phyloP scores from a whole-genome alignment of 2,888 invertebrate genomes.

The Oscheius sp. region DNA sequence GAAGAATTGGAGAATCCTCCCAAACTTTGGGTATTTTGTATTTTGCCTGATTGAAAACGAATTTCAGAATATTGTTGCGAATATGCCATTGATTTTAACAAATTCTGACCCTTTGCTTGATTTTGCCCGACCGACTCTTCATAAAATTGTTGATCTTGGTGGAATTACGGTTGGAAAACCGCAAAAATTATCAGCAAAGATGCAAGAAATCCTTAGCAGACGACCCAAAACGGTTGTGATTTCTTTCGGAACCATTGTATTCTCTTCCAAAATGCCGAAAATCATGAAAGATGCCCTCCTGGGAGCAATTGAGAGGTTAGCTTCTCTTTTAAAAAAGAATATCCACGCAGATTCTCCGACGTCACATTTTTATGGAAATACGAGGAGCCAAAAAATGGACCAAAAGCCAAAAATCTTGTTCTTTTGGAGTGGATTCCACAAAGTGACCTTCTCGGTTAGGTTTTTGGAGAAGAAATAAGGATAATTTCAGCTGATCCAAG shows the following conservation, averaged over 20 bases:
- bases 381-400: slow-evolving; percentile 38
- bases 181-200: not conserved
- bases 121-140: slow-evolving; percentile 15
- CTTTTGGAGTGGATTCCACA: slow-evolving; percentile 68
- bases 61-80: slow-evolving; percentile 13
- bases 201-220: not conserved
- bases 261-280: slow-evolving; percentile 18
- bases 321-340: not conserved
- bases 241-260: slow-evolving; percentile 25
- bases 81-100: slow-evolving; percentile 15
- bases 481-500: slow-evolving; percentile 1
- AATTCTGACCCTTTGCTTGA: slow-evolving; percentile 27
- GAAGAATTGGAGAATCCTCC: slow-evolving; percentile 7
- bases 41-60: not conserved
- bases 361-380: slow-evolving; percentile 60
- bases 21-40: slow-evolving; percentile 14
- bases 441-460: slow-evolving; percentile 70
- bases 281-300: slow-evolving; percentile 22
- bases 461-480: not conserved
- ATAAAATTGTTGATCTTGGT: slow-evolving; percentile 20
- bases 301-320: not conserved
- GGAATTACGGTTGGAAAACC: slow-evolving; percentile 8
- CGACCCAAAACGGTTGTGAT: slow-evolving; percentile 16
- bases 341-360: slow-evolving; percentile 41
- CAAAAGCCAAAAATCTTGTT: slow-evolving; percentile 34